Evolutionary conservation across 2,113 vertebrate species (phyloP).

Genomic region (Chamaea fasciata): DNA sequence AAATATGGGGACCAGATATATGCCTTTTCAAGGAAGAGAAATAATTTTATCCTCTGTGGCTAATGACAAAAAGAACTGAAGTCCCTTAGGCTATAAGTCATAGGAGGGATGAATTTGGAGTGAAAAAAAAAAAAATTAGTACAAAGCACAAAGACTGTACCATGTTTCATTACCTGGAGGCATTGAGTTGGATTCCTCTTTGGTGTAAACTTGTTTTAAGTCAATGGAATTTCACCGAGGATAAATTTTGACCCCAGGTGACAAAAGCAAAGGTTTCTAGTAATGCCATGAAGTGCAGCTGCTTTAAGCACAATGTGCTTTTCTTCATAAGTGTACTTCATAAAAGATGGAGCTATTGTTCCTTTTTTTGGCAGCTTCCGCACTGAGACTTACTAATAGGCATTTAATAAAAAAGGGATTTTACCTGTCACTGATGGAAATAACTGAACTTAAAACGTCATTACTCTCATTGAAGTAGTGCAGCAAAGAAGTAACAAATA

Average conservation of each 20-base stretch:
- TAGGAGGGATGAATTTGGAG: neutral
- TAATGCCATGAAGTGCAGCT: neutral
- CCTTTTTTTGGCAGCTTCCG: neutral
- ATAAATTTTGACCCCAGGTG: neutral
- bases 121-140: neutral
- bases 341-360: constrained; percentile 8
- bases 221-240: neutral
- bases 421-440: constrained; percentile 3
- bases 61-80: neutral
- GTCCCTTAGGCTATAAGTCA: neutral
- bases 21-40: neutral
- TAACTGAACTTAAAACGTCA: neutral
- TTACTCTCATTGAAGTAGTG: neutral
- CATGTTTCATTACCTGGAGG: neutral
- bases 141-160: neutral
- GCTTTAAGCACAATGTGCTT: neutral
- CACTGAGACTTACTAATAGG: neutral
- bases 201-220: neutral
- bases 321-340: neutral
- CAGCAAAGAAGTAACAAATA: neutral
- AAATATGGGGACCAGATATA: neutral
- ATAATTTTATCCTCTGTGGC: neutral
- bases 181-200: neutral
- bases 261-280: neutral
- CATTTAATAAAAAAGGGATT: constrained; percentile 8